Conservation (phyloP, 2,888 invertebrate genomes). For the Ornithoptera priamus region DNA sequence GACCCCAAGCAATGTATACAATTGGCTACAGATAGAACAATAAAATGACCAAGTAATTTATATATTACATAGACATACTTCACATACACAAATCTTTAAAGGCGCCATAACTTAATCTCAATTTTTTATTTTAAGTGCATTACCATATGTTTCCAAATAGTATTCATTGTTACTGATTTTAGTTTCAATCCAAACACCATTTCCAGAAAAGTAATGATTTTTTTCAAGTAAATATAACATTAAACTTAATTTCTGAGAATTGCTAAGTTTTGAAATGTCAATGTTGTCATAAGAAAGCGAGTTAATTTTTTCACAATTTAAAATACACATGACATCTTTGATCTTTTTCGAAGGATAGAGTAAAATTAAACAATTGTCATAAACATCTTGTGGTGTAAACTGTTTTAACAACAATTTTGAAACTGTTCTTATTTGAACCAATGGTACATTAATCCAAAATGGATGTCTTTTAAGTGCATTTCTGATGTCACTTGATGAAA, state of each 20-base stretch:
- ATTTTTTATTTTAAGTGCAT: not conserved
- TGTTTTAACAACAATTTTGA: conserved; percentile 53
- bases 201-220: conserved; percentile 71
- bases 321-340: conserved; percentile 44
- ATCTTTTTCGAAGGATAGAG: conserved; percentile 74
- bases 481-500: conserved; percentile 48
- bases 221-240: conserved; percentile 67
- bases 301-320: conserved; percentile 37
- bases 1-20: too few relatives aligned
- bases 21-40: too few relatives aligned
- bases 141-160: conserved; percentile 3
- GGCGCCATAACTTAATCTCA: not conserved
- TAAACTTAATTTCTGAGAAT: conserved; percentile 65
- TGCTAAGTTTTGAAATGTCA: conserved; percentile 47
- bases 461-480: conserved; percentile 62
- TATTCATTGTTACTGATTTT: conserved; percentile 41
- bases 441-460: conserved; percentile 70
- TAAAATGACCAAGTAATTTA: not conserved
- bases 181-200: conserved; percentile 72
- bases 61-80: not conserved
- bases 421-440: conserved; percentile 64
- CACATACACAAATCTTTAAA: too few relatives aligned
- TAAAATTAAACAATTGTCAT: conserved; percentile 64
- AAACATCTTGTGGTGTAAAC: conserved; percentile 62
- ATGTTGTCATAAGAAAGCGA: conserved; percentile 46